phyloP scores from a whole-genome alignment of 2,797 vertebrate genomes.

The Hydrolagus colliei region DNA sequence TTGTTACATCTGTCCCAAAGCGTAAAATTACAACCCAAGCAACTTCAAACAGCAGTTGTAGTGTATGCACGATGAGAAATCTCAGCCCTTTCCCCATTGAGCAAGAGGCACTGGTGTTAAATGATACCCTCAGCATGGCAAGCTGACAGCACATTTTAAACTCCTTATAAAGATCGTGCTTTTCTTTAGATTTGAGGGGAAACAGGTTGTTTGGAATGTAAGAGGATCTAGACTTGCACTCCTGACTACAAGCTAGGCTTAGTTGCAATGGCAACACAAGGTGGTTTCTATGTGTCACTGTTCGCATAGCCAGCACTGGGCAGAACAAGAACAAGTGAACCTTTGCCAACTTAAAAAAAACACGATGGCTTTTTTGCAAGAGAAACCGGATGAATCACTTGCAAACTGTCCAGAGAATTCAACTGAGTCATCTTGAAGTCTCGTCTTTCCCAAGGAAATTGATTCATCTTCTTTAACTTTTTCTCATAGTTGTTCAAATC shows the following conservation, averaged over 20 bases:
- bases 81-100: background rate
- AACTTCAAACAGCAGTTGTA: background rate
- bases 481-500: too few species aligned
- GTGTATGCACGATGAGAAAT: background rate
- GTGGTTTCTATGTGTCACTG: background rate
- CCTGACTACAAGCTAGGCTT: too few species aligned
- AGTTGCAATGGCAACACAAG: background rate
- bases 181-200: background rate
- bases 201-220: background rate
- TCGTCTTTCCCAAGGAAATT: too few species aligned
- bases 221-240: background rate
- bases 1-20: background rate
- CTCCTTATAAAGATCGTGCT: background rate
- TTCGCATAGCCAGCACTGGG: background rate
- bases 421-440: too few species aligned
- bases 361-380: background rate
- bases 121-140: background rate
- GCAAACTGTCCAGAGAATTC: background rate
- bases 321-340: background rate
- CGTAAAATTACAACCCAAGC: background rate
- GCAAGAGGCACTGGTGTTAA: background rate
- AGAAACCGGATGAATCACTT: slow-evolving; percentile 15
- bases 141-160: background rate
- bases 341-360: background rate
- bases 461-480: too few species aligned